Percentiles rank a stretch among this genome's conserved stretches.
Conservation (phyloP, 2,113 vertebrate species). For the Nothobranchius furzeri region DNA sequence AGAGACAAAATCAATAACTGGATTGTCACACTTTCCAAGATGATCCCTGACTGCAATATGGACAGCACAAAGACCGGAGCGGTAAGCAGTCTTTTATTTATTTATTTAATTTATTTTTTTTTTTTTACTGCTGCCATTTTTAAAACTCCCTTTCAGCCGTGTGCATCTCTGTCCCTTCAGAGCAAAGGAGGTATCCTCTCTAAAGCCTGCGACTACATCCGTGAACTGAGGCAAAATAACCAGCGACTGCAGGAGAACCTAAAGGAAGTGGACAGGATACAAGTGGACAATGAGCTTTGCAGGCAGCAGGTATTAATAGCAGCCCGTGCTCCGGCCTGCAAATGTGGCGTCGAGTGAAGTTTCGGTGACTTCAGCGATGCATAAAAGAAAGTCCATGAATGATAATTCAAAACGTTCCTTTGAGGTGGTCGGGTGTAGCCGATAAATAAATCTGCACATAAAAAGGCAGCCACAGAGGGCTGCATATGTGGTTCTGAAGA, state of each 20-base stretch:
- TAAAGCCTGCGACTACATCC: conserved; percentile 92
- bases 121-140: conserved; percentile 1
- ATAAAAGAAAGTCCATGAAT: conserved; percentile 44
- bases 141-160: not conserved
- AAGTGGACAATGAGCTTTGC: conserved; percentile 89
- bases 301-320: conserved; percentile 84
- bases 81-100: conserved; percentile 64
- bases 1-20: conserved; percentile 96
- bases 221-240: conserved; percentile 88
- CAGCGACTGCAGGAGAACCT: conserved; percentile 88
- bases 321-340: conserved; percentile 4
- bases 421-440: conserved; percentile 30
- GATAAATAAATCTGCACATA: conserved; percentile 41
- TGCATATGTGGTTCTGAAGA: conserved; percentile 57
- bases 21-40: conserved; percentile 92
- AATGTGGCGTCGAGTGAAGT: conserved; percentile 20
- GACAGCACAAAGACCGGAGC: conserved; percentile 90
- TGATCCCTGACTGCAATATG: conserved; percentile 89
- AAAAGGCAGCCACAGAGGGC: conserved; percentile 27
- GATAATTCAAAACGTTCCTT: conserved; percentile 43
- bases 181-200: conserved; percentile 94
- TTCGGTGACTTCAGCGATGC: conserved; percentile 24
- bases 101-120: too few relatives aligned
- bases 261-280: conserved; percentile 87
- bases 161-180: conserved; percentile 56